Conservation (phyloP, 2,797 vertebrate genomes). For the Eremophila alpestris region DNA sequence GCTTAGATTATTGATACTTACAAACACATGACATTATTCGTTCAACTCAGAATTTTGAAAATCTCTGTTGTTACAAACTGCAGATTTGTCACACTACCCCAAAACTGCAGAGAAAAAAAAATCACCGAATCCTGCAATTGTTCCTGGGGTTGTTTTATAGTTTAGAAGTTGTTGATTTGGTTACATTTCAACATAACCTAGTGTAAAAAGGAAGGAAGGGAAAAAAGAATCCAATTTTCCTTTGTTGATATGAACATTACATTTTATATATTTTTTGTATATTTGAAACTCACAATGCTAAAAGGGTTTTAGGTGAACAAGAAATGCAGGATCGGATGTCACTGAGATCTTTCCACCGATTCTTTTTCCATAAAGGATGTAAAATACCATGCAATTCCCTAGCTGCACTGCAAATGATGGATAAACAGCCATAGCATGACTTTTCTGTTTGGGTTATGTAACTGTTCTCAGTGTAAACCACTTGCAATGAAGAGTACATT, state of each 20-base stretch:
- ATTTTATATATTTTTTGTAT: background rate
- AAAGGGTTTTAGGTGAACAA: background rate
- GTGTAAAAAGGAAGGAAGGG: conserved; percentile 32
- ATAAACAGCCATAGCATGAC: conserved; percentile 41
- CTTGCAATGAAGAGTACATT: conserved; percentile 25
- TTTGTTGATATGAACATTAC: background rate
- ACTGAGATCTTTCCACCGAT: background rate
- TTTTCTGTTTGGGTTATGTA: conserved; percentile 33
- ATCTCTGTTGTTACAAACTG: conserved; percentile 71
- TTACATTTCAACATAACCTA: conserved; percentile 52
- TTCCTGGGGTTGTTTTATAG: conserved; percentile 50
- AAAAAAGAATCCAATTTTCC: background rate
- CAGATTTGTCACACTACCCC: conserved; percentile 62
- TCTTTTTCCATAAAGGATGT: background rate
- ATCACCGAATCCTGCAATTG: conserved; percentile 55
- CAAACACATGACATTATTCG: conserved; percentile 87
- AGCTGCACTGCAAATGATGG: background rate
- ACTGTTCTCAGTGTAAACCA: background rate
- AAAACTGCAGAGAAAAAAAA: conserved; percentile 53
- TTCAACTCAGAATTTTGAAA: conserved; percentile 67
- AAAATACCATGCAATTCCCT: conserved; percentile 13
- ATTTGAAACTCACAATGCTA: conserved; percentile 24
- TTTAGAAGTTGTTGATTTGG: conserved; percentile 45
- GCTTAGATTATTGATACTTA: conserved; percentile 88
- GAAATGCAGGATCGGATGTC: background rate